A percentile compares a stretch with the other conserved stretches of the same genome.
These are phyloP conservation scores for Eulemur mongoz DNA, from an alignment of 2,797 vertebrate genomes.

Conservation along the genomic window DNA sequence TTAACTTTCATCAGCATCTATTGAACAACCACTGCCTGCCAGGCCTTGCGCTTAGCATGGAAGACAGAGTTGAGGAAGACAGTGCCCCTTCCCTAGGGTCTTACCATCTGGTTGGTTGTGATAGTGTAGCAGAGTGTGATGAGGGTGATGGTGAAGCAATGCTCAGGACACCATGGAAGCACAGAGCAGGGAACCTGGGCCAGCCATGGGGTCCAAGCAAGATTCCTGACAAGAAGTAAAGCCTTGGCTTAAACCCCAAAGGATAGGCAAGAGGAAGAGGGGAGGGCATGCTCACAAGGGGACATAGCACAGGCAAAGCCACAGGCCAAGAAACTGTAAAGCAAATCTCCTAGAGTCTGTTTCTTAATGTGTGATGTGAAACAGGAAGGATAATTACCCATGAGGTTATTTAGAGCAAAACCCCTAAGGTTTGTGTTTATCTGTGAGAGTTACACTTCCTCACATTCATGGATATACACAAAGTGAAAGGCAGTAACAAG, in stretches of 20 bases:
- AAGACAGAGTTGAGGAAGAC: not conserved
- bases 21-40: not conserved
- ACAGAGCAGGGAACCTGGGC: not conserved
- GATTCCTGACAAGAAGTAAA: not conserved
- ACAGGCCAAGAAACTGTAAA: not conserved
- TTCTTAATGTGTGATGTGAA: not conserved
- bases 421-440: not conserved
- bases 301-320: not conserved
- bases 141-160: not conserved
- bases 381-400: not conserved
- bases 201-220: not conserved
- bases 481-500: not conserved
- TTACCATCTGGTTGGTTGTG: not conserved
- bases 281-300: not conserved
- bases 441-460: not conserved
- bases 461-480: not conserved
- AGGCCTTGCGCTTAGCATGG: not conserved
- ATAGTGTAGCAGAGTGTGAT: not conserved
- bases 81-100: not conserved
- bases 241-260: not conserved
- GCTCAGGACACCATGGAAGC: not conserved
- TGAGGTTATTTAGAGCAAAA: conserved; percentile 1
- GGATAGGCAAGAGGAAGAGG: not conserved
- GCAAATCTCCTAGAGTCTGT: not conserved
- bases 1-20: not conserved